Evolutionary conservation across 2,797 vertebrate genomes (phyloP).

Genomic region (Lemur catta): DNA sequence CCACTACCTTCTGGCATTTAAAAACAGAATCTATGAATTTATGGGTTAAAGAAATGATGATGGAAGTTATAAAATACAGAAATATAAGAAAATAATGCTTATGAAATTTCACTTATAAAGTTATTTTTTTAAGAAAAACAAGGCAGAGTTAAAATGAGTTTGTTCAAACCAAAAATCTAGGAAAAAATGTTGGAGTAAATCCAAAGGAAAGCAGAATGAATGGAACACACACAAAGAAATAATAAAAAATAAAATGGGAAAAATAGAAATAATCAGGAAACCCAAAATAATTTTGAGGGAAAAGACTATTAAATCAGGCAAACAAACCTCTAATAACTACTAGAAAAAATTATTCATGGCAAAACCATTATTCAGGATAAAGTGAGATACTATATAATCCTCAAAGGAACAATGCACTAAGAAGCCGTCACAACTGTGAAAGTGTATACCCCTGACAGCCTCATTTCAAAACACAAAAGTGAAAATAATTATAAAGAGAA

Average conservation of each 20-base stretch:
- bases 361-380: neutral
- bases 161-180: neutral
- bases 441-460: neutral
- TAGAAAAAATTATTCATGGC: neutral
- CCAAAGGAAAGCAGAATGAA: neutral
- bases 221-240: neutral
- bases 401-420: neutral
- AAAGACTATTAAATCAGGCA: neutral
- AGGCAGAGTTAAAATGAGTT: neutral
- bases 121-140: neutral
- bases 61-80: neutral
- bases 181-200: neutral
- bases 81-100: neutral
- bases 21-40: neutral
- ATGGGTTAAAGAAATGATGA: neutral
- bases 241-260: neutral
- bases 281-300: neutral
- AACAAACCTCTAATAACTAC: neutral
- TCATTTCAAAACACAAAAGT: neutral
- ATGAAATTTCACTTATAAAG: neutral
- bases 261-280: neutral
- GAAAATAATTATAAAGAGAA: neutral
- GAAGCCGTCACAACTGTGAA: neutral
- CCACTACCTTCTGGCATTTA: neutral
- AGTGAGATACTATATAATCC: neutral